Conservation (phyloP, 2,888 invertebrate species). For the Aphodius granarius region DNA sequence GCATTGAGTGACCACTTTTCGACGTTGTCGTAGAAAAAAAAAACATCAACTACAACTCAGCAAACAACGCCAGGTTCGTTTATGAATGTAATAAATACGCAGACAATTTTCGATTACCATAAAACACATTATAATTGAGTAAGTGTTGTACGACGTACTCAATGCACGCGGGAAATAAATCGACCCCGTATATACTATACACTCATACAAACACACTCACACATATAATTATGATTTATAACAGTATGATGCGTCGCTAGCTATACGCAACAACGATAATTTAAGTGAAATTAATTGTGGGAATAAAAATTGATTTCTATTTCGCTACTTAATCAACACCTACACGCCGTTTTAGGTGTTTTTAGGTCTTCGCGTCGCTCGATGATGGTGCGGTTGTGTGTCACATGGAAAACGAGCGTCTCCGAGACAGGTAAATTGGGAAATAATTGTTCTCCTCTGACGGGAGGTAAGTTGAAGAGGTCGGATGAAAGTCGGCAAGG, state of each 20-base stretch:
- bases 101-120: not conserved
- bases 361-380: not conserved
- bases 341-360: not conserved
- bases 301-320: slow-evolving; percentile 20
- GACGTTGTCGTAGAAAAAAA: too few relatives aligned
- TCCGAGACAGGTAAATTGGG: not conserved
- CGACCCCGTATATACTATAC: not conserved
- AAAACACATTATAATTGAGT: not conserved
- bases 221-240: not conserved
- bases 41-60: not conserved
- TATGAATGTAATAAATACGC: not conserved
- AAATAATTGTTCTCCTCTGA: not conserved
- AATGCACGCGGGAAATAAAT: not conserved
- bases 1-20: too few relatives aligned
- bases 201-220: not conserved
- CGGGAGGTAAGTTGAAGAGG: not conserved
- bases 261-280: not conserved
- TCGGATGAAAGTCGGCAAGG: not conserved
- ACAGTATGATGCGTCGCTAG: not conserved
- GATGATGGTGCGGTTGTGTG: not conserved
- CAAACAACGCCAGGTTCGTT: not conserved
- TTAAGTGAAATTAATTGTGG: slow-evolving; percentile 21
- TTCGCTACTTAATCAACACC: slow-evolving; percentile 16
- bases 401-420: not conserved
- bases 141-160: not conserved